phyloP scores from a whole-genome alignment of 2,113 vertebrate species.

The Zosterops hypoxanthus region DNA sequence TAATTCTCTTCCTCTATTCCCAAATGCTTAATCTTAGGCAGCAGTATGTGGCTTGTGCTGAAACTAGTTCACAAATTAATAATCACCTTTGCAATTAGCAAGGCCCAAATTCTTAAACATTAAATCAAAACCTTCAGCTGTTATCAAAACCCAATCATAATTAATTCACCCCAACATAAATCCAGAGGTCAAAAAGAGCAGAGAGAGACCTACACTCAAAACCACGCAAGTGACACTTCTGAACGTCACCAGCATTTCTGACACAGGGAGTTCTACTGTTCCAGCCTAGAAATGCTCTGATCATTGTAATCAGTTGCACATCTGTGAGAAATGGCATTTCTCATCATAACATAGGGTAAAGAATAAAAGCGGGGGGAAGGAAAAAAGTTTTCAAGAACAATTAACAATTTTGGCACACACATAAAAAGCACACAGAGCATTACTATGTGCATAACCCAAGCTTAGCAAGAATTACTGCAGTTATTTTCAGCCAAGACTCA shows the following conservation, averaged over 20 bases:
- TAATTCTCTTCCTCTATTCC: not conserved
- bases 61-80: not conserved
- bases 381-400: not conserved
- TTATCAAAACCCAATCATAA: not conserved
- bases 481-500: constrained; percentile 11
- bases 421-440: not conserved
- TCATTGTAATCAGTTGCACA: not conserved
- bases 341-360: not conserved
- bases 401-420: not conserved
- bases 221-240: not conserved
- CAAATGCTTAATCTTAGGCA: not conserved
- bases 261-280: not conserved
- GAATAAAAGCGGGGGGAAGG: not conserved
- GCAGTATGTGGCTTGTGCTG: not conserved
- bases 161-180: not conserved
- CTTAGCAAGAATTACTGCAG: not conserved
- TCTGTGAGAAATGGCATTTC: not conserved
- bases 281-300: not conserved
- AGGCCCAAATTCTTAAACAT: not conserved
- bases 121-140: not conserved
- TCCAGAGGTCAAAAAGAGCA: not conserved
- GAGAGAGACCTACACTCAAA: not conserved
- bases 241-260: not conserved
- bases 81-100: not conserved
- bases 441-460: not conserved